These are phyloP conservation scores for Drosophila dives DNA, from an alignment of 2,888 invertebrate genomes.

Conservation along the genomic window DNA sequence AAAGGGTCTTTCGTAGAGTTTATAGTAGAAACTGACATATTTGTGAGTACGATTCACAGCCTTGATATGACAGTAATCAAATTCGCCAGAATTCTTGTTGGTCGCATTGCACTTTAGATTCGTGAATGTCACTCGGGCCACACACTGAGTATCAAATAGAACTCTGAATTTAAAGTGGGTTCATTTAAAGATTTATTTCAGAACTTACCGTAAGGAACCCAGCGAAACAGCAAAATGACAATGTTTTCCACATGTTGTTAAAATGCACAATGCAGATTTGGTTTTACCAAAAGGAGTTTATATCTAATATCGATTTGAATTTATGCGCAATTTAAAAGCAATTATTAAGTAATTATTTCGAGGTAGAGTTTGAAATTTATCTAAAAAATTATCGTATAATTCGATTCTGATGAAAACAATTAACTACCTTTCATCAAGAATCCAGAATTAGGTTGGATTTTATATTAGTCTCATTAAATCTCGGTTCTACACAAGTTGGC, in stretches of 20 bases:
- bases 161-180: neutral
- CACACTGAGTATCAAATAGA: neutral
- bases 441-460: neutral
- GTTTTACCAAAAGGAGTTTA: no score
- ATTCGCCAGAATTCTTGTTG: rapidly evolving
- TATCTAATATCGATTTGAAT: no score
- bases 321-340: slow-evolving; percentile 16
- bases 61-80: neutral
- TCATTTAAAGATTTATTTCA: no score
- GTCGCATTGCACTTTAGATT: neutral
- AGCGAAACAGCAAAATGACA: neutral
- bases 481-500: no score
- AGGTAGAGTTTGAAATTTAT: no score
- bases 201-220: neutral
- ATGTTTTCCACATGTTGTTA: neutral
- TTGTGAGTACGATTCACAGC: slow-evolving; percentile 7
- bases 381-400: no score
- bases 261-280: no score
- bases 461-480: no score
- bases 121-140: neutral
- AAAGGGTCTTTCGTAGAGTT: neutral
- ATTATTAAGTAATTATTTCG: no score
- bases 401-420: neutral
- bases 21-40: neutral
- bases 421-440: no score